These are phyloP conservation scores for Sylvia atricapilla DNA, from an alignment of 2,113 vertebrate species.

Conservation along the genomic window DNA sequence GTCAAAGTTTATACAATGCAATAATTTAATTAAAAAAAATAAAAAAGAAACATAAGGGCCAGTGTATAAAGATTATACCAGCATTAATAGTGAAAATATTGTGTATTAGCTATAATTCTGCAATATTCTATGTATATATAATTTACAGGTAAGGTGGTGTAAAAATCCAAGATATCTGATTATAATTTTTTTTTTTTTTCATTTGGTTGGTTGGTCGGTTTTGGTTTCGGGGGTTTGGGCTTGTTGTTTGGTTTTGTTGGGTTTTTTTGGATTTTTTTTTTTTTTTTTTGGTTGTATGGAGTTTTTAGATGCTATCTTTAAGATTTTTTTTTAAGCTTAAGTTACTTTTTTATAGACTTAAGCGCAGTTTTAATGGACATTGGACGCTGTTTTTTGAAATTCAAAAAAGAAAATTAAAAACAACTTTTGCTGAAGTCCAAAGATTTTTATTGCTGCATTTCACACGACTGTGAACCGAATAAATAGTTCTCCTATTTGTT, in stretches of 20 bases:
- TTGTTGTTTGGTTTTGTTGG: neutral
- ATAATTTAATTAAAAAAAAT: slow-evolving; percentile 84
- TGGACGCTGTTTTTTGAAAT: slow-evolving; percentile 76
- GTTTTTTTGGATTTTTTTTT: too few species aligned
- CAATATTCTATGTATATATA: slow-evolving; percentile 91
- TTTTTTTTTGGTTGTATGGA: slow-evolving; percentile 45
- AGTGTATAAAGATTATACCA: slow-evolving; percentile 94
- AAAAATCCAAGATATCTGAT: slow-evolving; percentile 78
- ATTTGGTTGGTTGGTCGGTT: neutral
- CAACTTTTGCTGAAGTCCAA: slow-evolving; percentile 94
- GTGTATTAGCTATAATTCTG: slow-evolving; percentile 84
- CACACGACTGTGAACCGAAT: slow-evolving; percentile 95
- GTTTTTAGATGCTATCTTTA: slow-evolving; percentile 74
- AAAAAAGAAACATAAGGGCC: slow-evolving; percentile 80
- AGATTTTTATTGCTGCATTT: slow-evolving; percentile 99
- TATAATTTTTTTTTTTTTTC: slow-evolving; percentile 64
- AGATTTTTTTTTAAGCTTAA: slow-evolving; percentile 70
- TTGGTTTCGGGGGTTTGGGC: slow-evolving; percentile 26
- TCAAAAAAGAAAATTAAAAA: slow-evolving; percentile 74
- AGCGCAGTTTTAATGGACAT: slow-evolving; percentile 79
- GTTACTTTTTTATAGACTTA: slow-evolving; percentile 76
- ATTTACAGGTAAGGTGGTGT: slow-evolving; percentile 83
- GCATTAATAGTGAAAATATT: slow-evolving; percentile 87
- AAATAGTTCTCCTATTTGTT: slow-evolving; percentile 85
- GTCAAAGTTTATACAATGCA: slow-evolving; percentile 83